A percentile compares a stretch with the other conserved stretches of the same genome.
Evolutionary conservation across 1,140 invertebrate genomes (phyloP).

Genomic region (Diachasma alloeum): DNA sequence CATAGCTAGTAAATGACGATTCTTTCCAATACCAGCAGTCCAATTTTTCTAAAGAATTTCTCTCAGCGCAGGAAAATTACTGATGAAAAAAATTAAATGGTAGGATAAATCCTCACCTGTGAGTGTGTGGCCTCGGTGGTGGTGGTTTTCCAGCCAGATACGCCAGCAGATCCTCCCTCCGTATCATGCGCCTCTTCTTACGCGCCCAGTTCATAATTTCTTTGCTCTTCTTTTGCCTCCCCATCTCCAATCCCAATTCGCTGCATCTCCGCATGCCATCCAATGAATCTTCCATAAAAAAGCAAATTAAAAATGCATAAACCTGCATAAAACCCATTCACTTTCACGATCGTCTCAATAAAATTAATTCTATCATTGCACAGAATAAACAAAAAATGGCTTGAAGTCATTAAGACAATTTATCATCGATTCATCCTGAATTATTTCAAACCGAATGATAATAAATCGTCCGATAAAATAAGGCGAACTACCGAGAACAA

Average conservation of each 20-base stretch:
- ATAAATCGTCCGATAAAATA: not conserved
- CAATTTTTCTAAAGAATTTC: too few relatives aligned
- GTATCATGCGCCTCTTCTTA: conserved; percentile 76
- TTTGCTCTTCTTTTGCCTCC: conserved; percentile 77
- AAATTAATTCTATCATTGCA: too few relatives aligned
- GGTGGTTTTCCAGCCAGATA: conserved; percentile 79
- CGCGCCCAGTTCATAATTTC: conserved; percentile 82
- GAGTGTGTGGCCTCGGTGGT: conserved; percentile 67
- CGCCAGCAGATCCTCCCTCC: conserved; percentile 80
- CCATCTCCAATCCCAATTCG: conserved; percentile 77
- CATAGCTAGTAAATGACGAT: too few relatives aligned
- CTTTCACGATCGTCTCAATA: too few relatives aligned
- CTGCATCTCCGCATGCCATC: conserved; percentile 75
- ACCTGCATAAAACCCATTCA: too few relatives aligned
- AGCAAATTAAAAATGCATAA: not conserved
- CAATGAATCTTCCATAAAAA: conserved; percentile 70
- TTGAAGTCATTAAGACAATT: not conserved
- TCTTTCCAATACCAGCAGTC: too few relatives aligned
- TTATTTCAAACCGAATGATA: not conserved
- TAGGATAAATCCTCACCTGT: conserved; percentile 47
- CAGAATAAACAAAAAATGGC: too few relatives aligned
- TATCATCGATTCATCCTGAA: not conserved
- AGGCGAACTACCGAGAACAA: not conserved
- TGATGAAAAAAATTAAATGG: not conserved
- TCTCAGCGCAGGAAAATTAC: too few relatives aligned